Percentiles rank a stretch among this genome's conserved stretches.
phyloP scores from a whole-genome alignment of 1,140 invertebrate species.

The Drosophila persimilis region DNA sequence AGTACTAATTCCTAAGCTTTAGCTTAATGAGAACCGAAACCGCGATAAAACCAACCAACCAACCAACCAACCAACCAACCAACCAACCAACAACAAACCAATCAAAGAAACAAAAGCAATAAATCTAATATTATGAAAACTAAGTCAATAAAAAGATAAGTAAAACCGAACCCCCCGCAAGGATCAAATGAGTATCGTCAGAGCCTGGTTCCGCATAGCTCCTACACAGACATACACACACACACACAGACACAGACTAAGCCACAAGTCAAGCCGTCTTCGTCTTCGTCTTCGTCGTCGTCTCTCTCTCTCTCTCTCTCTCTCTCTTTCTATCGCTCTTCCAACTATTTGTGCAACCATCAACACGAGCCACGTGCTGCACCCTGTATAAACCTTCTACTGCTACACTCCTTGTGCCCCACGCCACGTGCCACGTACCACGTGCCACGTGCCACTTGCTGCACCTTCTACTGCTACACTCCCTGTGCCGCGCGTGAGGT shows the following conservation, averaged over 20 bases:
- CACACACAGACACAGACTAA: neutral
- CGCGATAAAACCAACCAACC: slow-evolving; percentile 13
- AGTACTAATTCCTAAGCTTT: slow-evolving; percentile 76
- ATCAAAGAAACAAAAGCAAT: slow-evolving; percentile 27
- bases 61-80: slow-evolving; percentile 1
- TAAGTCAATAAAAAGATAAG: slow-evolving; percentile 32
- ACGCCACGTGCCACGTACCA: slow-evolving; percentile 15
- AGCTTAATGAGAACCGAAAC: slow-evolving; percentile 22
- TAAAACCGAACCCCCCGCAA: neutral
- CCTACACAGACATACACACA: slow-evolving; percentile 3
- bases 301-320: slow-evolving; percentile 3
- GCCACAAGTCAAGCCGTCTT: slow-evolving; percentile 2
- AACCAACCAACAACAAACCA: slow-evolving; percentile 21
- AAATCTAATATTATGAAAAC: slow-evolving; percentile 12
- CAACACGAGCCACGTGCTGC: slow-evolving; percentile 20
- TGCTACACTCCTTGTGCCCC: slow-evolving; percentile 46
- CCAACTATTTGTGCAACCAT: slow-evolving; percentile 13
- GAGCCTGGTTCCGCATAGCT: neutral
- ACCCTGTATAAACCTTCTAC: slow-evolving; percentile 32
- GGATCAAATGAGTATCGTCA: slow-evolving; percentile 1
- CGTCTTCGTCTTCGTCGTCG: slow-evolving; percentile 17
- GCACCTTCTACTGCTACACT: slow-evolving; percentile 49
- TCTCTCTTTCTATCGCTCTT: slow-evolving; percentile 32
- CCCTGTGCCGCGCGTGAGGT: slow-evolving; percentile 54
- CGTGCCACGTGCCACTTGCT: slow-evolving; percentile 45